Conservation (phyloP, 2,797 vertebrate species). For the Tapirus indicus region DNA sequence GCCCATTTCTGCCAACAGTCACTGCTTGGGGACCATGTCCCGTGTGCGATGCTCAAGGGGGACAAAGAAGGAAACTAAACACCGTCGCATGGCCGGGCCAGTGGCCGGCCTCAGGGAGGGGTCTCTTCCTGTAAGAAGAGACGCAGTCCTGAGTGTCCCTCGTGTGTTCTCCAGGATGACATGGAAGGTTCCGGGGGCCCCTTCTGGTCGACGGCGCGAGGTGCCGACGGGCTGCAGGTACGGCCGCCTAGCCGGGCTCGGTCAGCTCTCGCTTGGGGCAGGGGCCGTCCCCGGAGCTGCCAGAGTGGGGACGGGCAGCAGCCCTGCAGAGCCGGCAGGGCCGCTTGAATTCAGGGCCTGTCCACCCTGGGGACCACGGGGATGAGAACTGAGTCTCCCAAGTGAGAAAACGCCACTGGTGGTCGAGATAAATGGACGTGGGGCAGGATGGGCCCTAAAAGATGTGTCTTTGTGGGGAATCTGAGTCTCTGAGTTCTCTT, state of each 20-base stretch:
- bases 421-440: accelerated
- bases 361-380: accelerated
- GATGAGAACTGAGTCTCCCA: too few species aligned
- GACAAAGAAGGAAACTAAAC: background rate
- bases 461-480: background rate
- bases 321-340: accelerated
- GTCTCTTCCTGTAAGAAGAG: background rate
- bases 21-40: background rate
- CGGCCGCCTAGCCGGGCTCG: accelerated
- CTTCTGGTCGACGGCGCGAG: slow-evolving; percentile 81
- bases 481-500: accelerated
- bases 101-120: accelerated
- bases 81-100: accelerated
- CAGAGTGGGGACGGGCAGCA: accelerated
- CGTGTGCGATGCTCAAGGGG: background rate
- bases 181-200: slow-evolving; percentile 94
- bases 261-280: accelerated
- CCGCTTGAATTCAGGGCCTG: background rate
- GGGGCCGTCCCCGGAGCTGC: accelerated
- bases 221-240: slow-evolving; percentile 92
- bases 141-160: accelerated
- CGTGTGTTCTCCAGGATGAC: slow-evolving; percentile 90
- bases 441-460: accelerated
- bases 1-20: too few species aligned
- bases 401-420: accelerated